Percentiles rank a stretch among this genome's conserved stretches.
Evolutionary conservation across 1,140 invertebrate genomes (phyloP).

Genomic region (Lepidostoma basale): DNA sequence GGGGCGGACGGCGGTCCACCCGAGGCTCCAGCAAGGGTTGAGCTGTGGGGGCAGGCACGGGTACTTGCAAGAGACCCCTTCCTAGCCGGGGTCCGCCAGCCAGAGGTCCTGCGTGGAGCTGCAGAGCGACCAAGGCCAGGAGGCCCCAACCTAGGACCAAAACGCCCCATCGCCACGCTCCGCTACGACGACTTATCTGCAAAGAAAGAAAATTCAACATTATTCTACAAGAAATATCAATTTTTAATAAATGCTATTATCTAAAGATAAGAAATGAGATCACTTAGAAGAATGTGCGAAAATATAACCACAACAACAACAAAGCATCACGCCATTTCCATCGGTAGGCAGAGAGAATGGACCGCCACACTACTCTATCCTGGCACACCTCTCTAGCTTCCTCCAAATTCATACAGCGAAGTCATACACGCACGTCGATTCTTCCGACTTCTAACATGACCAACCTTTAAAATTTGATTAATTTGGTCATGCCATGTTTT

Average conservation of each 20-base stretch:
- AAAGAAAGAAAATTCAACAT: conserved; percentile 24
- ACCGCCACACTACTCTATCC: too few relatives aligned
- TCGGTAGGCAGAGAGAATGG: too few relatives aligned
- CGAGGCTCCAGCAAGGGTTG: conserved; percentile 61
- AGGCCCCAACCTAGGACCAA: conserved; percentile 40
- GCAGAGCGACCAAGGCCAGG: conserved; percentile 49
- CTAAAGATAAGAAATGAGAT: not conserved
- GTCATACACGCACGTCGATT: too few relatives aligned
- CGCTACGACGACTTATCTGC: conserved; percentile 32
- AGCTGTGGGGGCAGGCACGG: conserved; percentile 52
- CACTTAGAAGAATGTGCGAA: not conserved
- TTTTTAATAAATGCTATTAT: not conserved
- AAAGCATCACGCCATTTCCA: not conserved
- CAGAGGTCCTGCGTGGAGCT: conserved; percentile 54
- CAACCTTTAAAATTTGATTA: too few relatives aligned
- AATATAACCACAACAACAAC: not conserved
- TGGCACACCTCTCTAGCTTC: too few relatives aligned
- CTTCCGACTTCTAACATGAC: too few relatives aligned
- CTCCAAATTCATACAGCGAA: too few relatives aligned
- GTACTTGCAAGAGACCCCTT: conserved; percentile 51
- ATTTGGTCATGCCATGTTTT: too few relatives aligned
- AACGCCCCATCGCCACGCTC: conserved; percentile 35
- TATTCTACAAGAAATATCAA: not conserved
- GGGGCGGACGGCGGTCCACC: conserved; percentile 69
- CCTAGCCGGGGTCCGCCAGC: conserved; percentile 51